Conservation (phyloP, 2,113 vertebrate genomes). For the Pterocles burchelli region DNA sequence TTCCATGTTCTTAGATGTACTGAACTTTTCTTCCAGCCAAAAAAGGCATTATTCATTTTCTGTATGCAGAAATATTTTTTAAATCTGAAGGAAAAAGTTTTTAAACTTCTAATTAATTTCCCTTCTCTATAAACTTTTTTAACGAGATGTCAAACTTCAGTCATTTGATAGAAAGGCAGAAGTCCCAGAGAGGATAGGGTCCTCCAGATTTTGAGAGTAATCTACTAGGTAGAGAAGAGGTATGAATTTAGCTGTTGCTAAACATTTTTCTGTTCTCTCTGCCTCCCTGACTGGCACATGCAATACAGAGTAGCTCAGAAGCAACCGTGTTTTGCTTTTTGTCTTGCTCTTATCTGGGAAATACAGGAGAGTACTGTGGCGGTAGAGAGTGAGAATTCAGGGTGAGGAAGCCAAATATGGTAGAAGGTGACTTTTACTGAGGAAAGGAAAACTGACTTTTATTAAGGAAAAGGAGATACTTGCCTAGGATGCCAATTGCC, state of each 20-base stretch:
- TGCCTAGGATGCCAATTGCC: accelerated
- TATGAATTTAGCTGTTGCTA: background rate
- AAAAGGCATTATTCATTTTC: background rate
- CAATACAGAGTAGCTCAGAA: background rate
- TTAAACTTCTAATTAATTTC: background rate
- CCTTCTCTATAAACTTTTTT: background rate
- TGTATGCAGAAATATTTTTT: background rate
- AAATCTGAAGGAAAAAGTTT: background rate
- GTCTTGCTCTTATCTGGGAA: background rate
- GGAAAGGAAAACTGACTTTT: too few relatives aligned
- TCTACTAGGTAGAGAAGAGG: background rate
- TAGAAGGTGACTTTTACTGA: background rate
- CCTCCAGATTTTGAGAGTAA: background rate
- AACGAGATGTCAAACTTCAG: background rate
- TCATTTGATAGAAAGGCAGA: background rate
- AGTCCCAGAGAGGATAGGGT: background rate
- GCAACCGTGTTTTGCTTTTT: background rate
- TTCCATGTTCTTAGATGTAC: background rate
- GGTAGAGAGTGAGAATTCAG: background rate
- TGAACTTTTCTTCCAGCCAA: background rate
- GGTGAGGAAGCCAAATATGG: background rate
- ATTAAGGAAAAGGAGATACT: background rate
- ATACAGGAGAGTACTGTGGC: background rate
- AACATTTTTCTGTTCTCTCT: background rate
- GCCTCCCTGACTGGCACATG: background rate